Evolutionary conservation across 2,888 invertebrate genomes (phyloP).

Genomic region (Tyria jacobaeae): DNA sequence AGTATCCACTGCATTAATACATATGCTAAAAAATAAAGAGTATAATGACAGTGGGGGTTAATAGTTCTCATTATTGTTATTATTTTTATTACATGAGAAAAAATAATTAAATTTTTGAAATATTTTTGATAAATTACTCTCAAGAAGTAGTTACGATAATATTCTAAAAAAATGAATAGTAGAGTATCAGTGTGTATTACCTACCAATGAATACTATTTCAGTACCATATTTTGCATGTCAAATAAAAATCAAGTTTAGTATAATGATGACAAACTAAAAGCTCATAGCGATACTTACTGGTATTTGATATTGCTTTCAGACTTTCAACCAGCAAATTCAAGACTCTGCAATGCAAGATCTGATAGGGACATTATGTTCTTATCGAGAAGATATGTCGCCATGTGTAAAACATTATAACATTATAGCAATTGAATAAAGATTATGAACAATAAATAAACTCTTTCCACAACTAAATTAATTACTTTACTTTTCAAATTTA

Average conservation of each 20-base stretch:
- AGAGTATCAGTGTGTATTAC: no score
- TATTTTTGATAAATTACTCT: no score
- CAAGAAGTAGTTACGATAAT: no score
- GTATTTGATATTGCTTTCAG: conserved; percentile 53
- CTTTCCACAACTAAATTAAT: background rate
- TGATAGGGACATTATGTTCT: conserved; percentile 66
- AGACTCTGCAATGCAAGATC: conserved; percentile 58
- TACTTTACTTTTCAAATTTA: background rate
- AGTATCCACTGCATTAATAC: no score
- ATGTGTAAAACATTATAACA: conserved; percentile 63
- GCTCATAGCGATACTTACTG: background rate
- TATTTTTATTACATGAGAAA: no score
- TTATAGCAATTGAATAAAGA: conserved; percentile 54
- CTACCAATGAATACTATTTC: no score
- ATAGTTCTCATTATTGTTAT: no score
- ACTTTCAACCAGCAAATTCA: conserved; percentile 68
- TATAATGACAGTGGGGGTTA: no score
- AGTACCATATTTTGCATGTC: background rate
- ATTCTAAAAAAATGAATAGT: no score
- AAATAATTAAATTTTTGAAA: no score
- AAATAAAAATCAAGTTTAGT: background rate
- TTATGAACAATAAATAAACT: conserved; percentile 32
- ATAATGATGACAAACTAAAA: background rate
- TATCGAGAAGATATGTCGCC: conserved; percentile 50
- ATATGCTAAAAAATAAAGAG: no score